Evolutionary conservation across 2,797 vertebrate species (phyloP).

Genomic region (Macropus fuliginosus): DNA sequence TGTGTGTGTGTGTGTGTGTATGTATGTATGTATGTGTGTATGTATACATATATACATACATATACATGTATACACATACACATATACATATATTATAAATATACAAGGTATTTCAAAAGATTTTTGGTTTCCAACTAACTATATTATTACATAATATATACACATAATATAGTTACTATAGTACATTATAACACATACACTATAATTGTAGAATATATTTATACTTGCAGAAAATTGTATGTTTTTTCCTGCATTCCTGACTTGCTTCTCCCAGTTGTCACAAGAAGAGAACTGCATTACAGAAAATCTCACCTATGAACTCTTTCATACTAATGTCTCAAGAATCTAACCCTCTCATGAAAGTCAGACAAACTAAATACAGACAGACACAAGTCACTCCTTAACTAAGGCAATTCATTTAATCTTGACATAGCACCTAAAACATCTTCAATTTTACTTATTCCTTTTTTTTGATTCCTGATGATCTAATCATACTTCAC

Average conservation of each 20-base stretch:
- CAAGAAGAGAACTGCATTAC: not conserved
- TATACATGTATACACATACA: too few species aligned
- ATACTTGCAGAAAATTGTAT: not conserved
- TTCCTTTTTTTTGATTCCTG: conserved; percentile 41
- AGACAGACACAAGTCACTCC: not conserved
- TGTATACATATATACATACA: too few species aligned
- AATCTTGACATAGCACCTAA: conserved; percentile 10
- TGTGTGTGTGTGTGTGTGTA: too few species aligned
- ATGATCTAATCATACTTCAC: conserved; percentile 27
- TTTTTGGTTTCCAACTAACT: not conserved
- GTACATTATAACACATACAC: not conserved
- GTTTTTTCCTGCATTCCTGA: not conserved
- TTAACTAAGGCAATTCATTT: not conserved
- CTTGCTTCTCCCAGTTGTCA: not conserved
- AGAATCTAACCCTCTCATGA: not conserved
- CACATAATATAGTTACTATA: not conserved
- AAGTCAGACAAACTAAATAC: not conserved
- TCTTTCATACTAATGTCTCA: not conserved
- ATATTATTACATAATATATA: not conserved
- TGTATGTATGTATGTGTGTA: too few species aligned
- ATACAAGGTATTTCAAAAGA: not conserved
- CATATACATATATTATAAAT: too few species aligned
- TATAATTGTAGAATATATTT: not conserved
- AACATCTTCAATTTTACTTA: conserved; percentile 10
- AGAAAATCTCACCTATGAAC: not conserved